A percentile compares a stretch with the other conserved stretches of the same genome.
Evolutionary conservation across 2,113 vertebrate species (phyloP).

Genomic region (Tragelaphus strepsiceros): DNA sequence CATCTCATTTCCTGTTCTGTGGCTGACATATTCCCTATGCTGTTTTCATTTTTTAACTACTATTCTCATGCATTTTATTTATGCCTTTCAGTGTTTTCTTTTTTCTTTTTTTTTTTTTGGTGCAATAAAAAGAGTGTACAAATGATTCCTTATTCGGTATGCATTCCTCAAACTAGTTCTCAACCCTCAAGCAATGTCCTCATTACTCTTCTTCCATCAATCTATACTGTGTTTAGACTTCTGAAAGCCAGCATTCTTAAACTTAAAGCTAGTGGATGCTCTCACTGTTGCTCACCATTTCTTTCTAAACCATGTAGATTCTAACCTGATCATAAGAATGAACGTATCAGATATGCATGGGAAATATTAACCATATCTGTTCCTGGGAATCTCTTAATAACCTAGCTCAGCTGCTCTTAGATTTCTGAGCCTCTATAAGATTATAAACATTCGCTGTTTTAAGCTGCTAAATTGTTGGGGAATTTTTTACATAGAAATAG

Average conservation of each 20-base stretch:
- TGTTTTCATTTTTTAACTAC: neutral
- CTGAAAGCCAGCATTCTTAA: conserved; percentile 45
- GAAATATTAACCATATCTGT: neutral
- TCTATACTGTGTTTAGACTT: neutral
- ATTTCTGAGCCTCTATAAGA: neutral
- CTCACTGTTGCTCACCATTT: conserved; percentile 19
- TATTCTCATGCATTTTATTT: neutral
- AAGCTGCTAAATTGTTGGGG: neutral
- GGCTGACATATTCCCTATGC: neutral
- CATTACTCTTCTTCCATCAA: neutral
- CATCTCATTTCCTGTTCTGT: neutral
- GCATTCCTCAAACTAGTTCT: conserved; percentile 59
- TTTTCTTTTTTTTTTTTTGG: neutral
- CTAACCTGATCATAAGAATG: neutral
- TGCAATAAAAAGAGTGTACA: neutral
- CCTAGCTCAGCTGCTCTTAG: neutral
- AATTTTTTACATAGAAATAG: neutral
- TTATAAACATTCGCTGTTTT: neutral
- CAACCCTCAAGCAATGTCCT: conserved; percentile 52
- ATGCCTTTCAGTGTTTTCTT: neutral
- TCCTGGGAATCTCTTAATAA: neutral
- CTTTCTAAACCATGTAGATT: neutral
- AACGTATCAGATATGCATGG: neutral
- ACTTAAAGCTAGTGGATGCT: conserved; percentile 12
- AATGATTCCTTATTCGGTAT: conserved; percentile 63